Evolutionary conservation across 2,888 invertebrate species (phyloP), one percentile per base, ranked within the genome.

Genomic region (Orchesella flavescens): DNA sequence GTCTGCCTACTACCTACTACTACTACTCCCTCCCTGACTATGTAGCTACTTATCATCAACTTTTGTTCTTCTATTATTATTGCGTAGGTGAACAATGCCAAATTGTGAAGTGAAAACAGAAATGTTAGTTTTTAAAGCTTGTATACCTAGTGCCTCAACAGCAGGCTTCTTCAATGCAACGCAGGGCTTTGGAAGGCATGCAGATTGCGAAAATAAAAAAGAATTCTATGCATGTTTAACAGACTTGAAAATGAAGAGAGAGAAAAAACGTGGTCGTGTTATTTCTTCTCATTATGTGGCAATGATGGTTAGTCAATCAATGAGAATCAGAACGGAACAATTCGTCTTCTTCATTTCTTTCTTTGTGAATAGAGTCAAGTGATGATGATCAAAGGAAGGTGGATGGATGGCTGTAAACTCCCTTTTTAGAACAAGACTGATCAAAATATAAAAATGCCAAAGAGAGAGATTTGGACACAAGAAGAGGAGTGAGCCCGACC

Each of bases 311-410:
- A 75, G 69, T 81, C 75, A 75, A 75, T 81, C 75, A 81, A 81
- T 69, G 59, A 69, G 68, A 81, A 81, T 75, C 63, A 81, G 81
- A 71, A 81, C 81, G 81, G 74, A 81, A 81, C 81, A 61, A 15
- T 68, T 74, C 66, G 55, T 72, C 46, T 74, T 63, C 57, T 65
- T 66, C 55, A n/a, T 69, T 49, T 61, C 24, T 61, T 23, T 72
- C 61, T 34, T 49, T 69, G 17, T n/a, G 55, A 55, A 61, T 53
- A 5, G 17, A n/a, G 3, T n/a, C 53, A 5, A 9, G 9, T n/a
- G 53, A 53, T 53, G 53, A 53, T 17, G 2, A 53, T 49, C 10
- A 53, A 53, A 10, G 3, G 10, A 53, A n/a, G 53, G 15, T 3
- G 15, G 53, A n/a, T 53, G 15, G 15, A 15, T 53, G 2, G 53